Evolutionary conservation across 1,140 invertebrate genomes (phyloP).

Genomic region (Pseudomyrmex concolor): DNA sequence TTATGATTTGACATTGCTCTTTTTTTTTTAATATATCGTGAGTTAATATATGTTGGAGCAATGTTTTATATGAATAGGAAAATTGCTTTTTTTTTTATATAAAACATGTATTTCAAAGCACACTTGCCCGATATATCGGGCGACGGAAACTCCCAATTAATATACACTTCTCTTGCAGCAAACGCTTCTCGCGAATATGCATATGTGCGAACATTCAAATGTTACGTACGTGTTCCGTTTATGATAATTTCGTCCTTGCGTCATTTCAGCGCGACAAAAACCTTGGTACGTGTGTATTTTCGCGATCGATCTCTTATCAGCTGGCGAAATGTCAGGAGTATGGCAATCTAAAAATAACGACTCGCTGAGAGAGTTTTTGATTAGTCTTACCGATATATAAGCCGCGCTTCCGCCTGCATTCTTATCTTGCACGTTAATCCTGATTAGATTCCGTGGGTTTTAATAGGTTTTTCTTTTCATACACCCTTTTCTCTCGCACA

Average conservation of each 20-base stretch:
- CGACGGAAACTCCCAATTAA: slow-evolving; percentile 56
- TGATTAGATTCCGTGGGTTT: not conserved
- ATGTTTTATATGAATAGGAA: slow-evolving; percentile 8
- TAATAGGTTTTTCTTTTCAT: not conserved
- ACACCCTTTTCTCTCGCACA: not conserved
- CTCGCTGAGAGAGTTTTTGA: slow-evolving; percentile 8
- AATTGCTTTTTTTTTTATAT: not conserved
- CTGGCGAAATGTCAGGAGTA: slow-evolving; percentile 39
- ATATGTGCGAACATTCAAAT: not conserved
- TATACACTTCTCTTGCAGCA: slow-evolving; percentile 41
- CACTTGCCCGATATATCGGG: slow-evolving; percentile 29
- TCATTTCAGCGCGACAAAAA: slow-evolving; percentile 21
- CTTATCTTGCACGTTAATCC: slow-evolving; percentile 15
- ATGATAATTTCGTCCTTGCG: slow-evolving; percentile 50
- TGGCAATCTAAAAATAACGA: slow-evolving; percentile 45
- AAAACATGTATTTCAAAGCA: slow-evolving; percentile 24
- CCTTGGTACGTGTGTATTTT: slow-evolving; percentile 31
- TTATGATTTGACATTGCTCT: not conserved
- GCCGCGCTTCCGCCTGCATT: slow-evolving; percentile 16
- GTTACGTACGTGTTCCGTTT: slow-evolving; percentile 28
- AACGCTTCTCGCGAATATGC: not conserved
- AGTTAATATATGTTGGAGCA: not conserved
- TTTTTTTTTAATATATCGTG: not conserved
- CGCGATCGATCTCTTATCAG: slow-evolving; percentile 12
- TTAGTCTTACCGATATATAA: slow-evolving; percentile 42